These are phyloP conservation scores for Papilio protenor DNA, from an alignment of 2,888 invertebrate species.

Conservation along the genomic window DNA sequence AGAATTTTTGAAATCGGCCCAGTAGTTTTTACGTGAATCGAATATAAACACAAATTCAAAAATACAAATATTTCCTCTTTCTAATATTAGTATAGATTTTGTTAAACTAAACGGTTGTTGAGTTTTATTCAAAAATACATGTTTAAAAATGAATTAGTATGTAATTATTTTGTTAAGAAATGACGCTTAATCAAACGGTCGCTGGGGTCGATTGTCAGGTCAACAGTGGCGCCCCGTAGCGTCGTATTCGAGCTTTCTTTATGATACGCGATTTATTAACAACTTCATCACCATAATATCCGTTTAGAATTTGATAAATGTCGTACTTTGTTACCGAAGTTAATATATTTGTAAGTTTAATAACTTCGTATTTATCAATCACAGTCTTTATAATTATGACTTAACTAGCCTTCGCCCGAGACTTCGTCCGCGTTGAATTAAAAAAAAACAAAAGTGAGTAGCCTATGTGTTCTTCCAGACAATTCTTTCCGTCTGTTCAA, in stretches of 20 bases:
- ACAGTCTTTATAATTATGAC: background rate
- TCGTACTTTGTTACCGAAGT: conserved; percentile 20
- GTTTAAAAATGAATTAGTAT: conserved; percentile 46
- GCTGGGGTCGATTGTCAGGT: conserved; percentile 56
- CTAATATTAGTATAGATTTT: background rate
- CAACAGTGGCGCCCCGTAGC: conserved; percentile 59
- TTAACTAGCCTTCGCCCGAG: no score
- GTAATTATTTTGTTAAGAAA: conserved; percentile 68
- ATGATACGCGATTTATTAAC: conserved; percentile 43
- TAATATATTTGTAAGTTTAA: conserved; percentile 18
- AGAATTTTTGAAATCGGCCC: no score
- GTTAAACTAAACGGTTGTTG: conserved; percentile 18
- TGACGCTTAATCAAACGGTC: conserved; percentile 58
- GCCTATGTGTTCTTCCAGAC: no score
- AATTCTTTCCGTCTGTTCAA: no score
- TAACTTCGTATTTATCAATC: conserved; percentile 1
- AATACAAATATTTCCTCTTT: no score
- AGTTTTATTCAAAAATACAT: conserved; percentile 19
- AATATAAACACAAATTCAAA: no score
- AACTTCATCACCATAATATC: conserved; percentile 51
- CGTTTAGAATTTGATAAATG: conserved; percentile 36
- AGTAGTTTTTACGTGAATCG: no score
- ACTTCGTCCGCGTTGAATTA: no score
- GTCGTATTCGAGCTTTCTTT: conserved; percentile 43
- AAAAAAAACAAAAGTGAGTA: no score